Evolutionary conservation across 2,888 invertebrate genomes (phyloP), one percentile per base, ranked within the genome.

Genomic region (Pammene fasciana): DNA sequence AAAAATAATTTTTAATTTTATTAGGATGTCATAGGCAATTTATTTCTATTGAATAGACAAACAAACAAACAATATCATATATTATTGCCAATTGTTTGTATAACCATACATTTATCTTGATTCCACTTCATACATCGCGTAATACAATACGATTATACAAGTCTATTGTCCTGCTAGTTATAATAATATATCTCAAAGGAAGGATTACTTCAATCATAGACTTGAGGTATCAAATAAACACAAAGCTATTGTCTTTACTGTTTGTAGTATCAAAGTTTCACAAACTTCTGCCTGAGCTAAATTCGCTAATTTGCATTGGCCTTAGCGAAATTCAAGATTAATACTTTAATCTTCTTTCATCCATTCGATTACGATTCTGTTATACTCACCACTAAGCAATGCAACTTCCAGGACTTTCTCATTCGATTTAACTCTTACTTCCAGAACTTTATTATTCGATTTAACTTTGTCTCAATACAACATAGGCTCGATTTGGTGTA

Each of bases 341-440:
- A 46, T 59, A 59, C 45, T 59, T 45, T 26, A 45, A 59, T 57
- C 56, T 57, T 41, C 56, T 43, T 41, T 57, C n/a, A 18, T 18
- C 18, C n/a, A 14, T 8, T 36, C n/a, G n/a, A n/a, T 36, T 52
- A 6, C 5, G 26, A 26, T 26, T 52, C 11, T 18, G 55, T 14
- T 55, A 14, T 54, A n/a, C 13, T 36, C n/a, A 36, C 5, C 10
- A 14, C 14, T n/a, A 1, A 34, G 5, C 10, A 36, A 36, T 36
- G 36, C 34, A 34, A 36, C 55, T 55, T 55, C 7, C 8, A 36
- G 36, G 16, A 16, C 16, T 56, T 41, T 38, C 6, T 34, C 54
- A 54, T 54, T 50, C 16, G n/a, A 52, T n/a, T 48, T 13, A 48
- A 16, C 14, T 48, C 38, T 38, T 7, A 9, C 55, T 55, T 55